Base-by-base conservation (phyloP, 2,797 vertebrate species). In the Octomys mimax region DNA sequence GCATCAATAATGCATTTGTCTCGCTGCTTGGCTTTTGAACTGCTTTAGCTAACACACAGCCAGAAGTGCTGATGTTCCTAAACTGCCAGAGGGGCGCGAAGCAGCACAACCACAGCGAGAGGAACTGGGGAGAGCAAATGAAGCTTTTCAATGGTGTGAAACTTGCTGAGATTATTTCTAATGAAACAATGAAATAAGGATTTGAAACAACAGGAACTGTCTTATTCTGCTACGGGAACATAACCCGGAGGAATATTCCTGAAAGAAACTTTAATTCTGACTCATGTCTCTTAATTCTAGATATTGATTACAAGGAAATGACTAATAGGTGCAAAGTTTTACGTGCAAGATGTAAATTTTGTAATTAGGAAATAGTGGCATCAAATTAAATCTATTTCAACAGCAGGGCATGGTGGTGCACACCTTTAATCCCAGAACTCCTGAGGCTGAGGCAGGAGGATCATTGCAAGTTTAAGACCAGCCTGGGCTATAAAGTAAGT, bases 1-100 rank as follows among this genome's bases (percentile, higher is more conserved):
- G 87, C 92, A 97, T 97, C 96, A 97, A 96, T 96, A 97, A 97
- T 92, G 71, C 66, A 98, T 96, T 93, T 95, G 88, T 61, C 78
- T 97, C 66, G 85, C 80, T 90, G 75, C 22, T 95, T 97, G 78
- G 95, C 75, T 97, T 98, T 97, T 96, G 96, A 97, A 96, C 42
- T 87, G 89, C 91, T 91, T 97, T 87, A 97, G 86, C 96, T 97
- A 95, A 93, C 52, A 96, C 84, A 96, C 87, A 95, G 92, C 95
- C 57, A 94, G 85, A 90, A 98, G 93, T 95, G 95, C 81, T 96
- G 95, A 97, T 71, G n/a, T 33, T 98, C 93, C 97, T 97, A 95
- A 96, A 94, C 64, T 61, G 83, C 73, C 90, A 71, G 96, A 75
- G 19, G 57, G 31, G 26, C 71, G 31, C 39, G 73, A 86, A 83